Percentiles rank a stretch among this genome's conserved stretches.
Evolutionary conservation across 2,113 vertebrate genomes (phyloP).

Genomic region (Zootoca vivipara): DNA sequence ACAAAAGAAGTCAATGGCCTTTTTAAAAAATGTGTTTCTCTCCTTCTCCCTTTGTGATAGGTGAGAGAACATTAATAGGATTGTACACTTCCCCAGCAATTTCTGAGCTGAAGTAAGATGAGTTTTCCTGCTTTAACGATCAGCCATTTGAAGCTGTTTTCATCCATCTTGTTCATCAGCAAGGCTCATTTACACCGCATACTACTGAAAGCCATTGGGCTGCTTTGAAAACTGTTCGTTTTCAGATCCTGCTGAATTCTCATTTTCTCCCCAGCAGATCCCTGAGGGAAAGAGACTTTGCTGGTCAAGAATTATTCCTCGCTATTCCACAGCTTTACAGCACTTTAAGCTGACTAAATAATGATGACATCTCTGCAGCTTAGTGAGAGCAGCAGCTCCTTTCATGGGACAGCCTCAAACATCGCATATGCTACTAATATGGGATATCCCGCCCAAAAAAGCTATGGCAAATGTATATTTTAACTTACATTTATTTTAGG

Average conservation of each 20-base stretch:
- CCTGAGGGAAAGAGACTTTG: background rate
- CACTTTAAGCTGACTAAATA: slow-evolving; percentile 1
- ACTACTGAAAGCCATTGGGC: background rate
- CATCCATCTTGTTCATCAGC: slow-evolving; percentile 8
- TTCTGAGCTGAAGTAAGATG: background rate
- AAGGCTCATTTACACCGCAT: background rate
- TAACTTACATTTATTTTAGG: background rate
- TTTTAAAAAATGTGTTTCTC: too few relatives aligned
- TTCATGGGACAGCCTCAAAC: background rate
- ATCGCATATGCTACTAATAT: background rate
- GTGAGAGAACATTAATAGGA: background rate
- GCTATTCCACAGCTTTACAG: slow-evolving; percentile 1
- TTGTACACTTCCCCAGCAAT: background rate
- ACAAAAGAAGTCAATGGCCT: background rate
- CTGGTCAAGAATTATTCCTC: background rate
- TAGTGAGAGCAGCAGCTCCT: background rate
- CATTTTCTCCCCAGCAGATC: background rate
- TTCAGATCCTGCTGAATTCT: slow-evolving; percentile 1
- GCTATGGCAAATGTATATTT: background rate
- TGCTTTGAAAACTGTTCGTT: slow-evolving; percentile 11
- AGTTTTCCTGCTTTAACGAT: slow-evolving; percentile 1
- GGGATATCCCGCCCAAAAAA: background rate
- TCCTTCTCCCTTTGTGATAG: background rate
- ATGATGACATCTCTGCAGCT: background rate
- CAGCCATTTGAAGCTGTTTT: background rate